phyloP scores from a whole-genome alignment of 2,113 vertebrate species.

The Isichthys henryi region DNA sequence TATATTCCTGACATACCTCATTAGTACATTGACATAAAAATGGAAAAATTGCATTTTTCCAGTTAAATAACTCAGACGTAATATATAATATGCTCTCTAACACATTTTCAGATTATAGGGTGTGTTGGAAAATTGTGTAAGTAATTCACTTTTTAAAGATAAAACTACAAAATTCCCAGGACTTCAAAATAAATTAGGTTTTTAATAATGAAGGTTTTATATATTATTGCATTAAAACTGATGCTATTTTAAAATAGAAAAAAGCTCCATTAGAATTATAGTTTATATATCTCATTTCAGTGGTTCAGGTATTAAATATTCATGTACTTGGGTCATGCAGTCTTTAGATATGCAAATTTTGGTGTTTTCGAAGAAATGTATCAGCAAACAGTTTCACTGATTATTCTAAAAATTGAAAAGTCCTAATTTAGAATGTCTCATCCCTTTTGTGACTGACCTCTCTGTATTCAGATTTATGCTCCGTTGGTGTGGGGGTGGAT shows the following conservation, averaged over 20 bases:
- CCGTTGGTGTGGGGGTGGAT: not conserved
- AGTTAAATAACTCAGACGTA: not conserved
- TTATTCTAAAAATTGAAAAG: not conserved
- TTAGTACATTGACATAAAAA: not conserved
- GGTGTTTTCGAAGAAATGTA: not conserved
- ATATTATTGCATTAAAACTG: not conserved
- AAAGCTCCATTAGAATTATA: not conserved
- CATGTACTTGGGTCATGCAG: not conserved
- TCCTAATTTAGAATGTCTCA: not conserved
- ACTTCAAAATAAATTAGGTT: not conserved
- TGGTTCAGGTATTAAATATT: constrained; percentile 10
- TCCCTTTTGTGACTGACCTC: not conserved
- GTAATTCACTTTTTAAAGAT: not conserved
- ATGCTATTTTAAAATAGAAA: not conserved
- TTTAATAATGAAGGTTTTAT: not conserved
- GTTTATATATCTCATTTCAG: not conserved
- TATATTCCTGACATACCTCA: not conserved
- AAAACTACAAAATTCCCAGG: not conserved
- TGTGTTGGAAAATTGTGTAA: not conserved
- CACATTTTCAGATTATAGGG: not conserved
- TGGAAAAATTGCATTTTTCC: not conserved
- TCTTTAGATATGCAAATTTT: not conserved
- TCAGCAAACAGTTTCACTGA: not conserved
- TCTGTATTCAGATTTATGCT: constrained; percentile 9
- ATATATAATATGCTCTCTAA: not conserved